Percentiles rank a stretch among this genome's conserved stretches.
Evolutionary conservation across 2,888 invertebrate genomes (phyloP).

Genomic region (Pecten maximus): DNA sequence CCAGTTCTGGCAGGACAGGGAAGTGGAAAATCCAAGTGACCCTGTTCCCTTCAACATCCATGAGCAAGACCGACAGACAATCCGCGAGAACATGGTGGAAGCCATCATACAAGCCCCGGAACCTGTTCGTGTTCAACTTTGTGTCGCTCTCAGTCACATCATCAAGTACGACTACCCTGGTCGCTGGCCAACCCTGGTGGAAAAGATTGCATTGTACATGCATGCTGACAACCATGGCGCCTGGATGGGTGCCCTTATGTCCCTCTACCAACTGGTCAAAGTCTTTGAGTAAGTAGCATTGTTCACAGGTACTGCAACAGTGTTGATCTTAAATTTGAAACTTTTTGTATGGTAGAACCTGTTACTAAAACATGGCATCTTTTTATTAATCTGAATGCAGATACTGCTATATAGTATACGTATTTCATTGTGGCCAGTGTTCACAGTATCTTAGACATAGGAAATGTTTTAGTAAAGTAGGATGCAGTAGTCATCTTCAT

Average conservation of each 20-base stretch:
- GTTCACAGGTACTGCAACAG: no score
- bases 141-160: slow-evolving; percentile 95
- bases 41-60: slow-evolving; percentile 91
- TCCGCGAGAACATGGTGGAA: slow-evolving; percentile 96
- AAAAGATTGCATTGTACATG: slow-evolving; percentile 96
- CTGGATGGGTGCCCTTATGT: slow-evolving; percentile 93
- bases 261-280: slow-evolving; percentile 96
- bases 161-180: slow-evolving; percentile 98
- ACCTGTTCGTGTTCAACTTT: slow-evolving; percentile 93
- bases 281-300: slow-evolving; percentile 87
- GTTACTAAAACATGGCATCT: no score
- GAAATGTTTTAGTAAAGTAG: no score
- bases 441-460: no score
- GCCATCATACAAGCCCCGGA: slow-evolving; percentile 97
- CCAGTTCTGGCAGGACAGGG: slow-evolving; percentile 90
- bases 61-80: slow-evolving; percentile 96
- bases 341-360: no score
- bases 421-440: no score
- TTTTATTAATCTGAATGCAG: no score
- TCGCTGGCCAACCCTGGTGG: slow-evolving; percentile 96
- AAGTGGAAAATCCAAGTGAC: slow-evolving; percentile 77
- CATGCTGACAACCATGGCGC: slow-evolving; percentile 84
- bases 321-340: no score
- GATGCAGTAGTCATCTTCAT: no score
- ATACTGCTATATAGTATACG: no score